Evolutionary conservation across 2,113 vertebrate genomes (phyloP).

Genomic region (Apteryx owenii): DNA sequence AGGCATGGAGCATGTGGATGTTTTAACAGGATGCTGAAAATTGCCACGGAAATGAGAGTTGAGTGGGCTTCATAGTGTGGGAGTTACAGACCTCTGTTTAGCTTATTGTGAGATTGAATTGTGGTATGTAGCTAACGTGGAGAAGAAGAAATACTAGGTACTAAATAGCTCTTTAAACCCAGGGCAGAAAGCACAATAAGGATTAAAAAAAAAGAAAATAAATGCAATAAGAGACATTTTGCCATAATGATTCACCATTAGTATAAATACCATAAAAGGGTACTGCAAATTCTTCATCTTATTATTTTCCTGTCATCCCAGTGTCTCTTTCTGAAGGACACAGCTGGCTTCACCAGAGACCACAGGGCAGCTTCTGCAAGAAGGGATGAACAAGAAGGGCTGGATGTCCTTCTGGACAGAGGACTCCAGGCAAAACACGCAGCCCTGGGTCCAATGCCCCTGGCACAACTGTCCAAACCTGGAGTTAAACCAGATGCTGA

Average conservation of each 20-base stretch:
- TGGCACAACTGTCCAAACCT: rapidly evolving
- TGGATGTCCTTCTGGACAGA: neutral
- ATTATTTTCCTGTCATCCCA: neutral
- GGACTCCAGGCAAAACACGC: neutral
- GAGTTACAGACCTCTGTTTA: neutral
- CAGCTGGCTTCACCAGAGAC: neutral
- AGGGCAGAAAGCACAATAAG: neutral
- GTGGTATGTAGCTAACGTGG: neutral
- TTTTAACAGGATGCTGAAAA: neutral
- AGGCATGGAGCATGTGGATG: rapidly evolving
- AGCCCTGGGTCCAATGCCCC: neutral
- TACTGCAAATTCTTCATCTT: neutral
- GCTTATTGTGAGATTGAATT: neutral
- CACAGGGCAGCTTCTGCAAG: neutral
- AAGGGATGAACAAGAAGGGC: neutral
- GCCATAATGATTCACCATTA: neutral
- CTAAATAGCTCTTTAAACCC: neutral
- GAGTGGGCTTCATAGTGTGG: rapidly evolving
- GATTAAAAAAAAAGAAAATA: neutral
- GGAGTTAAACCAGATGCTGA: neutral
- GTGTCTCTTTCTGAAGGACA: neutral
- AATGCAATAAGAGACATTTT: neutral
- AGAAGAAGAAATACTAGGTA: neutral
- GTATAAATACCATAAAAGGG: neutral
- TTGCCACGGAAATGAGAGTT: neutral